Conservation (phyloP, 2,888 invertebrate species). For the Tachystola acroxantha region DNA sequence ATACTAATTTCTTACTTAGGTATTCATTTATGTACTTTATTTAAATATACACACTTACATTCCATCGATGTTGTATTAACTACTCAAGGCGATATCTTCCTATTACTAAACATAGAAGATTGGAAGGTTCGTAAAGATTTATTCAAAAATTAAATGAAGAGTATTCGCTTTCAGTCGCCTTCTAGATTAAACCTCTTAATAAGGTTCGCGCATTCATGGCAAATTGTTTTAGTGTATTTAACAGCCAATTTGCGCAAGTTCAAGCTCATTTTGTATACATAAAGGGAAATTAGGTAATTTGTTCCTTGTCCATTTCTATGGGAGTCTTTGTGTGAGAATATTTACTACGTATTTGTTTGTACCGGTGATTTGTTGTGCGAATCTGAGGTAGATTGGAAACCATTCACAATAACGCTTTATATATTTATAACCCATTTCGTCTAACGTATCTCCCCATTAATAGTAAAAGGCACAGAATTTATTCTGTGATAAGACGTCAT, state of each 20-base stretch:
- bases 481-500: neutral
- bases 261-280: slow-evolving; percentile 58
- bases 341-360: slow-evolving; percentile 29
- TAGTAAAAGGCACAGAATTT: slow-evolving; percentile 8
- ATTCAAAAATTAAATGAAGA: slow-evolving; percentile 51
- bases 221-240: slow-evolving; percentile 64
- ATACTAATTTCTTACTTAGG: too few species aligned
- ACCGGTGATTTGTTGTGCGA: slow-evolving; percentile 32
- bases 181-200: slow-evolving; percentile 56
- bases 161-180: slow-evolving; percentile 38
- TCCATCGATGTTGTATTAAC: slow-evolving; percentile 4
- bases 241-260: slow-evolving; percentile 57
- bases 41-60: too few species aligned
- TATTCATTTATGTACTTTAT: too few species aligned
- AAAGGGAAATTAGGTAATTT: slow-evolving; percentile 66
- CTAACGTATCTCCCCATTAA: slow-evolving; percentile 13
- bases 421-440: slow-evolving; percentile 15
- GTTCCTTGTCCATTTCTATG: slow-evolving; percentile 45
- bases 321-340: slow-evolving; percentile 39
- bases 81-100: slow-evolving; percentile 15
- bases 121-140: slow-evolving; percentile 34
- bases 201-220: slow-evolving; percentile 47
- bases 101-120: slow-evolving; percentile 21
- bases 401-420: slow-evolving; percentile 18
- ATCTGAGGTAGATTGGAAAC: slow-evolving; percentile 29